Conservation (phyloP, 1,140 invertebrate species). For the Protaetia brevitarsis region DNA sequence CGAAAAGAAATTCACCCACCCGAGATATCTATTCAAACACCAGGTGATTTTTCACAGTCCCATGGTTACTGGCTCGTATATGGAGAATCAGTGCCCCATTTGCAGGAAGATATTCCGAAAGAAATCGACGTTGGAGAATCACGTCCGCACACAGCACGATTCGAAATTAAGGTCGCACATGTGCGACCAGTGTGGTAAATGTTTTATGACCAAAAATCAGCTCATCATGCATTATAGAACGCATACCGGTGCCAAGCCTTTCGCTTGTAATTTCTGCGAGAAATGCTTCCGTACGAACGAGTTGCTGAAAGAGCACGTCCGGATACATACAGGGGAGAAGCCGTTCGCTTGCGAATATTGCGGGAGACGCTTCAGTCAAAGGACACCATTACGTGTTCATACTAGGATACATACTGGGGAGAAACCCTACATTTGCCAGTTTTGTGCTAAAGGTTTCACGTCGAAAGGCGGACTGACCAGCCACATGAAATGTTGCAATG, state of each 20-base stretch:
- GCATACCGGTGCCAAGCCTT: too few species aligned
- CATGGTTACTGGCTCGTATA: not conserved
- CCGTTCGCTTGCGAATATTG: conserved; percentile 57
- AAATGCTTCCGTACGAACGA: too few species aligned
- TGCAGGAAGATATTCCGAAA: not conserved
- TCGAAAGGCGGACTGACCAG: too few species aligned
- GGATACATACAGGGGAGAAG: conserved; percentile 37
- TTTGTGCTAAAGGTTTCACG: conserved; percentile 44
- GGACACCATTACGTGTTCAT: conserved; percentile 49
- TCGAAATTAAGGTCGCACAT: too few species aligned
- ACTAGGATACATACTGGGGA: conserved; percentile 43
- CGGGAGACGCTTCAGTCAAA: conserved; percentile 54
- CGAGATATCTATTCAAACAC: conserved; percentile 36
- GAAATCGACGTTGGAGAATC: too few species aligned
- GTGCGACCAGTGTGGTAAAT: not conserved
- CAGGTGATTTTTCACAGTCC: conserved; percentile 26
- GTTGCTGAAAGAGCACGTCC: not conserved
- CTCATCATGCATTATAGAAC: too few species aligned
- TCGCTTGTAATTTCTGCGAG: too few species aligned
- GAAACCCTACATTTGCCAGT: conserved; percentile 41
- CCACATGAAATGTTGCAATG: too few species aligned
- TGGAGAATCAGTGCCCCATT: not conserved
- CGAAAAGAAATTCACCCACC: conserved; percentile 35
- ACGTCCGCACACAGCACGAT: too few species aligned
- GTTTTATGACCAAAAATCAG: not conserved